Evolutionary conservation across 1,140 invertebrate species (phyloP).

Genomic region (Euura lappo): DNA sequence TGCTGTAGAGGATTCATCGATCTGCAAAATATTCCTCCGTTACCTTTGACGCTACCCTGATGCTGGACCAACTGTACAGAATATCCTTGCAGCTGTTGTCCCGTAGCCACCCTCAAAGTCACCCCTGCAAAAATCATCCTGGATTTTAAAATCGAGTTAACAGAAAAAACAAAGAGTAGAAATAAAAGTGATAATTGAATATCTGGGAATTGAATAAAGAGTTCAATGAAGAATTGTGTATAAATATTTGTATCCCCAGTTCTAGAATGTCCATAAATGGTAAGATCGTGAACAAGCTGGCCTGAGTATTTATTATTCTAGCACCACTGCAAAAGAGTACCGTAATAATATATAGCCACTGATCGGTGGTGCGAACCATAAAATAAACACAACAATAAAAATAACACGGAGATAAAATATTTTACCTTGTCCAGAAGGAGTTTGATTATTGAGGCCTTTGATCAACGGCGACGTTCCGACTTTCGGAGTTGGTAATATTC

Average conservation of each 20-base stretch:
- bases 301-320: conserved; percentile 43
- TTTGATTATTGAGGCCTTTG: conserved; percentile 49
- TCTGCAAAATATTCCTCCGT: neutral
- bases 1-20: too few relatives aligned
- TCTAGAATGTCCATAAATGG: conserved; percentile 53
- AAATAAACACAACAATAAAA: too few relatives aligned
- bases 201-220: too few relatives aligned
- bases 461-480: conserved; percentile 56
- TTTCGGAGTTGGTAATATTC: conserved; percentile 49
- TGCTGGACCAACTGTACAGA: conserved; percentile 68
- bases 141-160: conserved; percentile 1
- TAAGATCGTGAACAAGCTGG: conserved; percentile 53
- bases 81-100: conserved; percentile 60
- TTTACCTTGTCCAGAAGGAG: conserved; percentile 45
- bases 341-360: conserved; percentile 36
- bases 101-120: conserved; percentile 57
- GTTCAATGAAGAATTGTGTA: too few relatives aligned
- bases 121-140: conserved; percentile 46
- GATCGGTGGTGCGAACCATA: conserved; percentile 49
- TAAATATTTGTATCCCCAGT: conserved; percentile 42
- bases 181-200: too few relatives aligned
- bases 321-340: conserved; percentile 53
- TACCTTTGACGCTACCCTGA: conserved; percentile 65
- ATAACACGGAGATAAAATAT: neutral
- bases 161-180: neutral